Evolutionary conservation across 2,888 invertebrate genomes (phyloP), one percentile per base, ranked within the genome.

Genomic region (Strigamia transsilvanica): DNA sequence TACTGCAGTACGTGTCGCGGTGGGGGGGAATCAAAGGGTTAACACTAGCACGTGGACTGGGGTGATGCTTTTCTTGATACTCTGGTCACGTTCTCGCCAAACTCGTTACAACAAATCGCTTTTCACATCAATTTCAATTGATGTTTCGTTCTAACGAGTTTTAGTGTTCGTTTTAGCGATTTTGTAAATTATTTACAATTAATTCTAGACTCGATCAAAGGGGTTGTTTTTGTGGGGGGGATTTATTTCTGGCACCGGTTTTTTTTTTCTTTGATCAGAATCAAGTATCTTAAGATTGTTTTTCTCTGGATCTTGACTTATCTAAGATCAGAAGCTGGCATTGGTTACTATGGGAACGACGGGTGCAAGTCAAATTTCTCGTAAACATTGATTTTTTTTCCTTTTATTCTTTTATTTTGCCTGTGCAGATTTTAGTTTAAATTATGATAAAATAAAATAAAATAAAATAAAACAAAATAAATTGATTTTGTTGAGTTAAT

Each of bases 381-480:
- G 51, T 51, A 51, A 51, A 51, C 51, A 51, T 51, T 51, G 51
- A 51, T 51, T 51, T 51, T 51, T 51, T 51, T 51, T 51, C 12
- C 6, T 6, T 13, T 10, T 18, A 7, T 51, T 10, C 10, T 51
- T 12, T 51, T 9, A 4, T 51, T 51, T 51, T 51, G 13, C 3
- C 3, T 51, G 34, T 34, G 34, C 4, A n/a, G n/a, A n/a, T n/a
- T n/a, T n/a, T n/a, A n/a, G n/a, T n/a, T n/a, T n/a, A n/a, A n/a
- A n/a, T n/a, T n/a, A 34, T 34, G 34, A 34, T 7, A 34, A 34
- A 34, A 34, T 34, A 7, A 34, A 34, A 34, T 5, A 34, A 34
- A 34, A 34, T 5, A 34, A 34, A 34, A 5, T 34, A 34, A 34
- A 34, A n/a, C n/a, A 34, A 34, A 34, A 34, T 34, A 5, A 7